Evolutionary conservation across 1,140 invertebrate species (phyloP).

Genomic region (Drosophila ohnishii): DNA sequence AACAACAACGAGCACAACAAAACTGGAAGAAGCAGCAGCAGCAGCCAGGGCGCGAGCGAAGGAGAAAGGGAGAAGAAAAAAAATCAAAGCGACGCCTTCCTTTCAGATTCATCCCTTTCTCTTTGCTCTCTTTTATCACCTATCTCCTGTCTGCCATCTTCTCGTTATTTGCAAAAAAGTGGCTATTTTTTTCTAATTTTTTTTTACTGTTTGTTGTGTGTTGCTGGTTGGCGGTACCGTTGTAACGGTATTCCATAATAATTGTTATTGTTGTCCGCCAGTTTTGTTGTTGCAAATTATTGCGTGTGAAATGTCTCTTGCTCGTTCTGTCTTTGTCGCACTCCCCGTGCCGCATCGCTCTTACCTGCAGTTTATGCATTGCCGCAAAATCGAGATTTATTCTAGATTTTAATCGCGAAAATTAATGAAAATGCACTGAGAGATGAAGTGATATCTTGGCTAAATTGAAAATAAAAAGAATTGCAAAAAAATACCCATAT

Average conservation of each 20-base stretch:
- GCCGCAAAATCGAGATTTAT: conserved; percentile 31
- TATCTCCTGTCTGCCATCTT: conserved; percentile 5
- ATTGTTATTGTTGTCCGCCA: conserved; percentile 40
- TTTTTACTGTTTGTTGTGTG: conserved; percentile 26
- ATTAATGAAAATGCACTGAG: background rate
- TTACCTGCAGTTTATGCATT: conserved; percentile 48
- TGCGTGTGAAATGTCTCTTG: conserved; percentile 29
- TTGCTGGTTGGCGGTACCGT: conserved; percentile 21
- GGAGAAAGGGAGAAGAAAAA: conserved; percentile 34
- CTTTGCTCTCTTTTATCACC: conserved; percentile 20
- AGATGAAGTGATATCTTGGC: background rate
- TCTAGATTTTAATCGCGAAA: conserved; percentile 8
- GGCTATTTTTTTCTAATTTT: conserved; percentile 18
- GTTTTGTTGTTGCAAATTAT: conserved; percentile 51
- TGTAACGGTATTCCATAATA: conserved; percentile 50
- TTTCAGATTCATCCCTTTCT: conserved; percentile 43
- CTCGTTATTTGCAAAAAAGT: conserved; percentile 24
- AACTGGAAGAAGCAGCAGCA: conserved; percentile 14
- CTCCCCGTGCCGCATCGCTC: conserved; percentile 1
- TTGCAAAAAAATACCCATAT: background rate
- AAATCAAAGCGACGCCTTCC: conserved; percentile 60
- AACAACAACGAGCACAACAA: conserved; percentile 33
- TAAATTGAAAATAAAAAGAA: too few relatives aligned
- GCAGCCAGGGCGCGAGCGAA: conserved; percentile 16
- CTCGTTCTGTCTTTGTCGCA: conserved; percentile 4